A percentile compares a stretch with the other conserved stretches of the same genome.
Evolutionary conservation across 2,888 invertebrate genomes (phyloP).

Genomic region (Notodonta dromedarius): DNA sequence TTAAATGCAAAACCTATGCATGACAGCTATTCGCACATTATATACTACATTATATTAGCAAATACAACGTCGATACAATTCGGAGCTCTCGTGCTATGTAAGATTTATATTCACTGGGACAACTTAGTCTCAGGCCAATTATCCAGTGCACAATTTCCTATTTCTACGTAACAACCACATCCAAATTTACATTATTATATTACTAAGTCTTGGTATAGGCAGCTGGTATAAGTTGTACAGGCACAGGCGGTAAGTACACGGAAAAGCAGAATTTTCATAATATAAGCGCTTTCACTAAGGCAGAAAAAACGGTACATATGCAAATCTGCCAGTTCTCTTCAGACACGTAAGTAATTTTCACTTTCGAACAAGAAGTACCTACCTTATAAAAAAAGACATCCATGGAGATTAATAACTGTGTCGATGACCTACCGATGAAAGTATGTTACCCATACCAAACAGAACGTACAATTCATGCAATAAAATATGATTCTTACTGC

Average conservation of each 20-base stretch:
- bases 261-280: constrained; percentile 29
- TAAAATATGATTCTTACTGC: constrained; percentile 49
- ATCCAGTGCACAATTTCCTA: constrained; percentile 4
- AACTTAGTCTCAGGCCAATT: constrained; percentile 1
- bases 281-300: constrained; percentile 43
- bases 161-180: constrained; percentile 12
- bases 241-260: constrained; percentile 13
- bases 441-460: constrained; percentile 44
- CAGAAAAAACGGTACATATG: constrained; percentile 31
- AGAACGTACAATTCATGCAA: constrained; percentile 23
- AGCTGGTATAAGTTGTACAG: constrained; percentile 9
- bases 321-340: constrained; percentile 32
- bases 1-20: not conserved
- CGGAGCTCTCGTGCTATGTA: not conserved
- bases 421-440: constrained; percentile 62
- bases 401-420: constrained; percentile 54
- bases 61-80: not conserved
- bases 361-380: constrained; percentile 56
- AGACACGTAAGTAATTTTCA: constrained; percentile 53
- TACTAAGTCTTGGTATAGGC: constrained; percentile 8
- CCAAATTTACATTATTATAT: constrained; percentile 13
- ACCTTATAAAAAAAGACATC: constrained; percentile 40
- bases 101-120: constrained; percentile 4
- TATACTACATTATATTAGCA: not conserved
- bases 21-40: not conserved